phyloP scores from a whole-genome alignment of 1,140 invertebrate species.

The Macrobrachium nipponense region DNA sequence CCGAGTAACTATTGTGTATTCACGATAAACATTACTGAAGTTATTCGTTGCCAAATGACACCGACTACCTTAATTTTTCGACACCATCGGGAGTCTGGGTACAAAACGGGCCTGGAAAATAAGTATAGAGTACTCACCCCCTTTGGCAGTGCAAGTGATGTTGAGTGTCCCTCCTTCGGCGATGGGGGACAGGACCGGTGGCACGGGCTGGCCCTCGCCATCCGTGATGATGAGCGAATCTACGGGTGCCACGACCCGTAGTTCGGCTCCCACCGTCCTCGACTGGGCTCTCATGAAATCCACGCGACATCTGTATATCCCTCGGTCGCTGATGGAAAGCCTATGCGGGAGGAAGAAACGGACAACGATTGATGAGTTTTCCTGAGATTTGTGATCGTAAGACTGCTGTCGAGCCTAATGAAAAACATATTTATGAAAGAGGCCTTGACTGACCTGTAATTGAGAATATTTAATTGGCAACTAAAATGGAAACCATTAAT shows the following conservation, averaged over 20 bases:
- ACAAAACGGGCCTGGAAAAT: background rate
- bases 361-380: background rate
- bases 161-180: constrained; percentile 61
- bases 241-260: constrained; percentile 56
- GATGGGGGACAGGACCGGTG: constrained; percentile 43
- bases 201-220: constrained; percentile 31
- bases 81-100: too few relatives aligned
- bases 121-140: constrained; percentile 43
- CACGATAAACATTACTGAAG: too few relatives aligned
- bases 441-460: too few relatives aligned
- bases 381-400: too few relatives aligned
- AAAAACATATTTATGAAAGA: too few relatives aligned
- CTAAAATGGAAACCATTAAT: too few relatives aligned
- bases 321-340: constrained; percentile 37
- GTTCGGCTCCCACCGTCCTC: constrained; percentile 32
- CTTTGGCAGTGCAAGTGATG: constrained; percentile 57
- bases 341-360: background rate
- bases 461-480: too few relatives aligned
- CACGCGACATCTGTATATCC: constrained; percentile 60
- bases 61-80: too few relatives aligned
- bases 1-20: too few relatives aligned
- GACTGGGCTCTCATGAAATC: constrained; percentile 61
- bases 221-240: constrained; percentile 54
- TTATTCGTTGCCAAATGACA: too few relatives aligned
- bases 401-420: too few relatives aligned